Evolutionary conservation across 2,888 invertebrate genomes (phyloP).

Genomic region (Poecilobothrus nobilitatus): DNA sequence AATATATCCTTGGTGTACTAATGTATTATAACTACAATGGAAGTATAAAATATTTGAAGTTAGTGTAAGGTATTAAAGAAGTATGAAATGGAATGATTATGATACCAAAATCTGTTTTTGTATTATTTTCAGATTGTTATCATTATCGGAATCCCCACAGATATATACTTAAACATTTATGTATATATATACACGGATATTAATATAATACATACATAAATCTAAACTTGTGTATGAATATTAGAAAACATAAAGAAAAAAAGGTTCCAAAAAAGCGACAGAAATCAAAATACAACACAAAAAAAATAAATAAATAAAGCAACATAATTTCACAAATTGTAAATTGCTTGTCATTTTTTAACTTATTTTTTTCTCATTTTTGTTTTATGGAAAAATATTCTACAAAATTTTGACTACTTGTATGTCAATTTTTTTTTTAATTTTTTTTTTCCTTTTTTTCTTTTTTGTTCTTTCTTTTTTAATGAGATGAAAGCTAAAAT

Average conservation of each 20-base stretch:
- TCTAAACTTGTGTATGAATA: too few species aligned
- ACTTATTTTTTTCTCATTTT: background rate
- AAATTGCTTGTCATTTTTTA: slow-evolving; percentile 3
- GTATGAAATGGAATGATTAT: background rate
- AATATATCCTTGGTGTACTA: too few species aligned
- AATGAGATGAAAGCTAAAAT: background rate
- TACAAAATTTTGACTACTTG: background rate
- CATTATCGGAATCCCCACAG: background rate
- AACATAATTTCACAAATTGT: slow-evolving; percentile 4
- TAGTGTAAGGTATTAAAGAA: too few species aligned
- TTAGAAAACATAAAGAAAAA: background rate
- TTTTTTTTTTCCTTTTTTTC: background rate
- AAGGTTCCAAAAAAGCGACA: background rate
- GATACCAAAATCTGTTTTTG: background rate
- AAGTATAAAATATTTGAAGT: too few species aligned
- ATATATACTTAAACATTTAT: too few species aligned
- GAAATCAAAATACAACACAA: background rate
- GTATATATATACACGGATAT: too few species aligned
- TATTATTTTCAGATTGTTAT: slow-evolving; percentile 3
- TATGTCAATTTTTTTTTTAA: background rate
- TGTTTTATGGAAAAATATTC: background rate
- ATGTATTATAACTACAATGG: too few species aligned
- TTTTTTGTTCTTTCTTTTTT: background rate
- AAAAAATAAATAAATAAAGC: background rate
- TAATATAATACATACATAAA: too few species aligned